Evolutionary conservation across 2,797 vertebrate genomes (phyloP).

Genomic region (Hipposideros larvatus): DNA sequence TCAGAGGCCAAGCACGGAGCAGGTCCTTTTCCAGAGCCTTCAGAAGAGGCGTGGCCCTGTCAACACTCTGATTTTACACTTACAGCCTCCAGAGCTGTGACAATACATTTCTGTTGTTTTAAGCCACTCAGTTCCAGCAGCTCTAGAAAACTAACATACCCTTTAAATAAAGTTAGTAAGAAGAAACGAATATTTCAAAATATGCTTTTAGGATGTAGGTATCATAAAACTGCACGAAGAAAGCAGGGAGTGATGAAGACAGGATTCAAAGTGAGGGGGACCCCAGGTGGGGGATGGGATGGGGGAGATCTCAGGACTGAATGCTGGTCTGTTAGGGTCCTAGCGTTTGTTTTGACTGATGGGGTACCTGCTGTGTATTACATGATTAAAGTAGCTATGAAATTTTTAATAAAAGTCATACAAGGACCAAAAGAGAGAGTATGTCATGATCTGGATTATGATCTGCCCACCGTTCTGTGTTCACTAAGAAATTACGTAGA

Average conservation of each 20-base stretch:
- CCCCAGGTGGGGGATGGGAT: background rate
- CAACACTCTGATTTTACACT: background rate
- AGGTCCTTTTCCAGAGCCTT: background rate
- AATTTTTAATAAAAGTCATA: background rate
- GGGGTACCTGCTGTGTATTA: background rate
- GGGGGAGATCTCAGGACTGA: background rate
- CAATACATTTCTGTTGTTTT: background rate
- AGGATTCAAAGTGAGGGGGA: background rate
- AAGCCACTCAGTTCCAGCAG: background rate
- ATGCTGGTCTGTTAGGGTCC: background rate
- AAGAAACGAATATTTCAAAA: background rate
- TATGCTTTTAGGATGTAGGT: background rate
- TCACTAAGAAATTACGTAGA: background rate
- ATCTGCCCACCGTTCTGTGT: background rate
- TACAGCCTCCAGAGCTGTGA: background rate
- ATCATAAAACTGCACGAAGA: background rate
- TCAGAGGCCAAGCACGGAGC: too few species aligned
- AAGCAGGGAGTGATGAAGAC: background rate
- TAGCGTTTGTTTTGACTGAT: background rate
- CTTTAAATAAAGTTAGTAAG: background rate
- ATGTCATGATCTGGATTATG: too few species aligned
- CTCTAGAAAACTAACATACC: background rate
- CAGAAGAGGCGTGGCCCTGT: background rate
- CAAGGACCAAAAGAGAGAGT: background rate
- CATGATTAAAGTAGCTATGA: background rate